Evolutionary conservation across 2,797 vertebrate species (phyloP), one percentile per base, ranked within the genome.

Genomic region (Crocodylus rhombifer): DNA sequence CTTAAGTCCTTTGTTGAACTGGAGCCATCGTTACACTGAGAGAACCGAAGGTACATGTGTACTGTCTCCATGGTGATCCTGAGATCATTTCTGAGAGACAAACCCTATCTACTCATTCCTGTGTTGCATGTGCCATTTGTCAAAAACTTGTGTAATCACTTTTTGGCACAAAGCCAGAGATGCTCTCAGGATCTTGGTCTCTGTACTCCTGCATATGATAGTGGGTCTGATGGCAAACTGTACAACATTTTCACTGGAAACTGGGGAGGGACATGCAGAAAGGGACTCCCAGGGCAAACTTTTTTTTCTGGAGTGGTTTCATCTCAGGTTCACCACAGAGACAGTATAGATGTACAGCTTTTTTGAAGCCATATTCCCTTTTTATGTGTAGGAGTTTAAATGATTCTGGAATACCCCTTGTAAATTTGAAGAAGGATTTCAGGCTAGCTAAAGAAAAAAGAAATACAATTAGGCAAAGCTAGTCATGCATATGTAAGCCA

Each of bases 111-210:
- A 42, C 7, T 42, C 42, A 42, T 42, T 42, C 42, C 42, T 42
- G 42, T 3, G 42, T 42, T 9, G 42, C 42, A 42, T 42, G 42
- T 42, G 42, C 42, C 42, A 42, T 42, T 42, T 42, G 42, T 42
- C 42, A 42, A 42, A 77, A 77, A 67, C 21, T 82, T 93, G 42
- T 33, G 74, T n/a, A 63, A 56, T 73, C 92, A 84, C 90, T 88
- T 10, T 28, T 63, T 4, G 10, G 60, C 30, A 81, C 2, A 4
- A 0, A 36, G 14, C 4, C 61, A 89, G 89, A 55, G 9, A 74
- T 57, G 77, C 42, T 42, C 42, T 8, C 42, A 42, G 42, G 42
- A 42, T 42, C 42, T 42, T 42, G 42, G 42, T 42, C 42, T 9
- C 42, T 42, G 42, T 42, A 42, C 42, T 42, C 42, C 42, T 42